A percentile compares a stretch with the other conserved stretches of the same genome.
phyloP scores from a whole-genome alignment of 2,113 vertebrate species.

The Python bivittatus region DNA sequence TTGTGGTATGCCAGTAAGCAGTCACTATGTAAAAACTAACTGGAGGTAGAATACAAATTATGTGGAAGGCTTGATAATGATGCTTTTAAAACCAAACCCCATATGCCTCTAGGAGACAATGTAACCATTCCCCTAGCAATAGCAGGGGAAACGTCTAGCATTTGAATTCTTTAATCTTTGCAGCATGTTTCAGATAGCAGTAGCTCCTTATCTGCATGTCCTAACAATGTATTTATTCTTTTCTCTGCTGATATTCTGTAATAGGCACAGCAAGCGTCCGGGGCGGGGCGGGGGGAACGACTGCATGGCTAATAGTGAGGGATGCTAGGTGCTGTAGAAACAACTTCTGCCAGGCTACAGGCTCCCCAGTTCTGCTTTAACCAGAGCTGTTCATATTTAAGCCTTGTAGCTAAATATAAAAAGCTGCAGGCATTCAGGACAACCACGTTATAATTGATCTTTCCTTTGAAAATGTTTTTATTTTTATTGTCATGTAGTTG shows the following conservation, averaged over 20 bases:
- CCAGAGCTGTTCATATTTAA: background rate
- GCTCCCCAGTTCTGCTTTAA: background rate
- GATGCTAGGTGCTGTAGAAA: background rate
- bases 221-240: background rate
- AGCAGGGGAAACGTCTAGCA: background rate
- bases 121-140: background rate
- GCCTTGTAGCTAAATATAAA: background rate
- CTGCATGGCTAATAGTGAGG: background rate
- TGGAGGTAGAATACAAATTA: background rate
- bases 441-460: background rate
- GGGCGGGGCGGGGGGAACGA: no score
- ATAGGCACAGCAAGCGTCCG: background rate
- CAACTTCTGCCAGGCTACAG: background rate
- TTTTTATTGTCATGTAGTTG: background rate
- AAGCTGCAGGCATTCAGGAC: background rate
- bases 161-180: background rate
- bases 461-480: background rate
- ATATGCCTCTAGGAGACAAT: background rate
- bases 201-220: background rate
- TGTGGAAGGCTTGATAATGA: background rate
- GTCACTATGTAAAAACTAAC: accelerated
- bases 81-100: background rate
- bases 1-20: constrained; percentile 6
- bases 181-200: background rate
- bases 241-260: background rate